Evolutionary conservation across 2,797 vertebrate genomes (phyloP).

Genomic region (Pseudochirops cupreus): DNA sequence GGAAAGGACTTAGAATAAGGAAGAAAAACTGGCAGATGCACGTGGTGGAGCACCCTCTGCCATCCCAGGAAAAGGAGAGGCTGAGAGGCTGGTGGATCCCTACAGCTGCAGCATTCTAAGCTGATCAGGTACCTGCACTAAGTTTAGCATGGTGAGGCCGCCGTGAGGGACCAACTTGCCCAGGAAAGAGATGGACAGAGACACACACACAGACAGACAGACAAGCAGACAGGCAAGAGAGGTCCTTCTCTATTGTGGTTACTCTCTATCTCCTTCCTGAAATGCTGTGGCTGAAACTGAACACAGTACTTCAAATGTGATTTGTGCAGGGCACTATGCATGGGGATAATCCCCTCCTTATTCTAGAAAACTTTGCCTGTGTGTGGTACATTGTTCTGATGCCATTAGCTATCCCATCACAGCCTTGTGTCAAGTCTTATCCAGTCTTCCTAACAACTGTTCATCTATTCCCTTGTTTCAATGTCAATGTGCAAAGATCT

Average conservation of each 20-base stretch:
- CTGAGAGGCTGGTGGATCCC: neutral
- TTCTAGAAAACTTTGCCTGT: neutral
- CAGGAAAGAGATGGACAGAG: neutral
- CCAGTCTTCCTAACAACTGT: neutral
- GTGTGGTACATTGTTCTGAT: neutral
- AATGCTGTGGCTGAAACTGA: neutral
- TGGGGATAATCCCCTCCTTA: neutral
- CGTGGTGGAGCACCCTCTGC: neutral
- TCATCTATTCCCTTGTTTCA: neutral
- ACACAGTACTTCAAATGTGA: neutral
- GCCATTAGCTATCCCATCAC: neutral
- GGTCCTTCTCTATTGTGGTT: neutral
- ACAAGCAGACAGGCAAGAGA: neutral
- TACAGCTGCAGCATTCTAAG: neutral
- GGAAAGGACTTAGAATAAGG: neutral
- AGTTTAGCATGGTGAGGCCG: neutral
- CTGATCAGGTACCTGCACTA: neutral
- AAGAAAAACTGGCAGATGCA: neutral
- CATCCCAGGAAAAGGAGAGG: neutral
- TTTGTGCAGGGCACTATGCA: neutral
- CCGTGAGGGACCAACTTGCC: neutral
- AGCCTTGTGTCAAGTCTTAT: neutral
- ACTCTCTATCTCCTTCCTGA: neutral
- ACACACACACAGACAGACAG: neutral
- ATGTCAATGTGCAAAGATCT: neutral